Conservation (phyloP, 2,888 invertebrate genomes). For the Caenorhabditis auriculariae region DNA sequence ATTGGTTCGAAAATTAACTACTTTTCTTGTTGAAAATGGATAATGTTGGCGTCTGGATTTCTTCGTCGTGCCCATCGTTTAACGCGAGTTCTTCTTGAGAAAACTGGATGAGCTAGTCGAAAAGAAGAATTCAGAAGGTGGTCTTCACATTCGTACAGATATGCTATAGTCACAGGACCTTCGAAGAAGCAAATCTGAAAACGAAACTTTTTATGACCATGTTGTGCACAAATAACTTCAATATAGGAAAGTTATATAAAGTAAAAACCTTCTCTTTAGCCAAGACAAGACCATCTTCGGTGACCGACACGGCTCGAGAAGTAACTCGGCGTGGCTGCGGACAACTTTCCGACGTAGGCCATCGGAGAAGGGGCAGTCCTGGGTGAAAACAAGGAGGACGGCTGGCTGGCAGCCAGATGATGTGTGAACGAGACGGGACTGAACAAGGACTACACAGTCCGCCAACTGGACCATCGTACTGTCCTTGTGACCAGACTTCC, state of each 20-base stretch:
- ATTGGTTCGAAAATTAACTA: slow-evolving; percentile 9
- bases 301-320: slow-evolving; percentile 36
- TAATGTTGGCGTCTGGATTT: slow-evolving; percentile 51
- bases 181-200: slow-evolving; percentile 32
- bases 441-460: slow-evolving; percentile 22
- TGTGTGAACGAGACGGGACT: slow-evolving; percentile 11
- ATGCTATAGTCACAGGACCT: slow-evolving; percentile 26
- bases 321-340: slow-evolving; percentile 10
- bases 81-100: slow-evolving; percentile 17
- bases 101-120: slow-evolving; percentile 27
- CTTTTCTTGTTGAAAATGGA: slow-evolving; percentile 60
- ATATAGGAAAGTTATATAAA: slow-evolving; percentile 18
- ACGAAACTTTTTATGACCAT: too few species aligned
- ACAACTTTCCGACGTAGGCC: slow-evolving; percentile 27
- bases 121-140: slow-evolving; percentile 8
- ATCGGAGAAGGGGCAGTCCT: slow-evolving; percentile 50
- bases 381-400: slow-evolving; percentile 51
- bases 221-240: too few species aligned
- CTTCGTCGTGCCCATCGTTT: slow-evolving; percentile 57
- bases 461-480: background rate
- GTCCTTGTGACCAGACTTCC: background rate
- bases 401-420: slow-evolving; percentile 37
- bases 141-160: slow-evolving; percentile 24
- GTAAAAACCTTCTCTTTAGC: slow-evolving; percentile 31
- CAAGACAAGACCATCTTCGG: slow-evolving; percentile 35